Base-by-base conservation (phyloP, 2,797 vertebrate genomes). In the Trachurus trachurus region DNA sequence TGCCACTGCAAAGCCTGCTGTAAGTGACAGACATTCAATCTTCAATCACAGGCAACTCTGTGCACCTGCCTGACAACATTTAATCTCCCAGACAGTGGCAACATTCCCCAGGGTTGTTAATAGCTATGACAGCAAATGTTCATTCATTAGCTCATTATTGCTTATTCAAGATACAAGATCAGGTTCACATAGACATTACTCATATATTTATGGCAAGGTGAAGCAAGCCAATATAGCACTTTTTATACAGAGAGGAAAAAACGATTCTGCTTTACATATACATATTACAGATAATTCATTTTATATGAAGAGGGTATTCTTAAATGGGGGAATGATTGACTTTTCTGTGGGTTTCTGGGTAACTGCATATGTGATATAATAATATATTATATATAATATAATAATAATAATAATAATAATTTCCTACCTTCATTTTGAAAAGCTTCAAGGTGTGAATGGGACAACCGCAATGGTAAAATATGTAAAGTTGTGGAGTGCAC, bases 401-500 rank as follows among this genome's bases (percentile, higher is more conserved):
- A 42, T 66, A 42, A 34, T 26, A 37, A 9, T 45, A 22, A 21
- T 49, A 44, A 44, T 47, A 8, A 26, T 12, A 0, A 61, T 62
- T 37, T 74, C 59, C 16, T 37, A 44, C 9, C 50, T 31, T 39
- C 6, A 39, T 15, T 45, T 29, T 12, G 6, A 54, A 16, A 58
- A 5, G 4, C 22, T n/a, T 8, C 22, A 37, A n/a, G 26, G 45
- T 21, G 62, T 22, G 21, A 26, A 21, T 6, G 4, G 34, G 11
- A 57, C 0, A 9, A n/a, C 39, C 2, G 42, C 40, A 13, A 13
- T 42, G 40, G 40, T 42, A 42, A 42, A 42, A 42, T 42, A 42
- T 44, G 13, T 15, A 6, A 67, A 77, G 9, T 22, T 42, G n/a
- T 84, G 79, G 80, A 74, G 49, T 73, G 61, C 62, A 81, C 40